A percentile compares a stretch with the other conserved stretches of the same genome.
Evolutionary conservation across 2,797 vertebrate species (phyloP).

Genomic region (Salarias fasciatus): DNA sequence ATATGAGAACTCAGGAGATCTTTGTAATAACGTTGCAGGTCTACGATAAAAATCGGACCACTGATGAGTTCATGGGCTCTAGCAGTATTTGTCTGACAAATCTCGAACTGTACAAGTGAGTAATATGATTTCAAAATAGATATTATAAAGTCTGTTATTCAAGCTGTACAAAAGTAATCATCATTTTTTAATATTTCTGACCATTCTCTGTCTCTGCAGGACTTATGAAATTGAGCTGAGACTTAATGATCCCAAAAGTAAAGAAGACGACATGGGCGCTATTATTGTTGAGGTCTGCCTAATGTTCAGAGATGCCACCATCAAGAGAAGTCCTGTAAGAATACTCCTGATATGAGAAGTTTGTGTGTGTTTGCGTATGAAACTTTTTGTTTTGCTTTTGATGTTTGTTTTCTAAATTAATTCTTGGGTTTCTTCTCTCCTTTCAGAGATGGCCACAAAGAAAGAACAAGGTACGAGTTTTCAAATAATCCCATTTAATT

Average conservation of each 20-base stretch:
- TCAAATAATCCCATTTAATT: constrained; percentile 4
- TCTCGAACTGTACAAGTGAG: constrained; percentile 91
- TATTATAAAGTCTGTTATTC: background rate
- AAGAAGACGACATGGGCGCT: constrained; percentile 93
- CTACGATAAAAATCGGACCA: constrained; percentile 92
- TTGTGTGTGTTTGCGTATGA: constrained; percentile 18
- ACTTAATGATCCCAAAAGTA: constrained; percentile 91
- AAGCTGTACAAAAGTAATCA: background rate
- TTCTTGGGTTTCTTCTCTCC: constrained; percentile 16
- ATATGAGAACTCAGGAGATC: background rate
- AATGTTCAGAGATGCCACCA: constrained; percentile 88
- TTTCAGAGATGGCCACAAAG: constrained; percentile 86
- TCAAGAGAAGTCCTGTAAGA: constrained; percentile 86
- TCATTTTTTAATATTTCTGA: background rate
- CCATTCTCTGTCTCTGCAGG: constrained; percentile 67
- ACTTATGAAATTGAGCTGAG: constrained; percentile 85
- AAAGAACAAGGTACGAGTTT: constrained; percentile 78
- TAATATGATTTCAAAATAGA: background rate
- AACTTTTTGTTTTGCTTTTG: constrained; percentile 32
- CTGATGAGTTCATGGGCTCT: constrained; percentile 95
- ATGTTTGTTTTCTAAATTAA: constrained; percentile 30
- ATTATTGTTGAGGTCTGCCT: constrained; percentile 89
- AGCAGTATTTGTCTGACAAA: constrained; percentile 79
- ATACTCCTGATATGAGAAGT: constrained; percentile 9
- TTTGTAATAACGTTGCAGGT: constrained; percentile 77